Evolutionary conservation across 2,797 vertebrate species (phyloP), one percentile per base, ranked within the genome.

Genomic region (Danio kyathit): DNA sequence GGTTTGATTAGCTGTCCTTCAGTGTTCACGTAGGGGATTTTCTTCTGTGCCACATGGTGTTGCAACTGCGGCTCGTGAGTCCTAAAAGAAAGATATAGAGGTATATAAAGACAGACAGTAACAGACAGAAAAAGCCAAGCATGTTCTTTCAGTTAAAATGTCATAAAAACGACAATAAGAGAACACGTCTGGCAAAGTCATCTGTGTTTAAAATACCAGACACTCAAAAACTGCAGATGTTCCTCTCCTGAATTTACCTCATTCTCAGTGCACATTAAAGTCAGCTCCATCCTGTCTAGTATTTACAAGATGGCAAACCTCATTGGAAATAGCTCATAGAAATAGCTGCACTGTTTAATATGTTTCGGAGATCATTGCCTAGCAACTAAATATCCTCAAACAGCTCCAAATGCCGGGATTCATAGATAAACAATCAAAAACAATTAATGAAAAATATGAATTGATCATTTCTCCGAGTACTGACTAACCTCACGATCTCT

Each of bases 11-110:
- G 88, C 40, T 92, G 93, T 59, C 98, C 98, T 69, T 91, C 89
- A 17, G 86, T 0, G 60, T 97, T 93, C 92, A 99, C 90, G 0
- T 93, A 94, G 0, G 97, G 95, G 82, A 99, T 97, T 94, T 98
- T 99, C 95, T 99, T 99, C 90, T 95, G 96, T 5, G 98, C 98
- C 86, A 99, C 95, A 0, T 99, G 98, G 91, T 99, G 97, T 93
- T 96, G 96, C 87, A 99, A 91, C 84, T 91, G 92, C 0, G 98
- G 97, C 79, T 99, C 98, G 0, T 96, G 91, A 81, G 93, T 94
- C 90, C 98, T 99, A 87, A 71, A 72, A 74, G 64, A 0, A 0
- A 14, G 56, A 51, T 76, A 77, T 38, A 70, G 14, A 56, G n/a
- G 52, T 41, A 79, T 29, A 29, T 49, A 59, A 66, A 78, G 21